Evolutionary conservation across 2,113 vertebrate species (phyloP), one percentile per base, ranked within the genome.

Genomic region (Gobiocypris rarus): DNA sequence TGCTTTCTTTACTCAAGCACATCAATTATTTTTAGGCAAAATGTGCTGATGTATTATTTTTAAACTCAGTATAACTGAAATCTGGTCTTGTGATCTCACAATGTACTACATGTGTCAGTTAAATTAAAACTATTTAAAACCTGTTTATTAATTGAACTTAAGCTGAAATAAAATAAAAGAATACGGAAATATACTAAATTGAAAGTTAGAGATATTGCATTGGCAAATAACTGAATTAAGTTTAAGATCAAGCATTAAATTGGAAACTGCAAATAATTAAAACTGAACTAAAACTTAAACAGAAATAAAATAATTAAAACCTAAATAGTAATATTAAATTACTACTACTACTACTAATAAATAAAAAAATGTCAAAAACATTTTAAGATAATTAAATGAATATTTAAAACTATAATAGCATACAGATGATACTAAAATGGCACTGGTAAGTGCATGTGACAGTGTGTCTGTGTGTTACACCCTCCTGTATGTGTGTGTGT

Each of bases 1-100:
- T 83, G 52, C 45, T 74, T 58, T 45, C 52, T 15, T 41, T 61
- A 38, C 56, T 83, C 81, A 31, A 59, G 41, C 52, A 75, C 52
- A 61, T 22, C n/a, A 74, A 58, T 45, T 74, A 17, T 58, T 74
- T 74, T 75, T 26, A 48, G 70, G 54, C 6, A 74, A 31, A 83
- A 61, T 48, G n/a, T n/a, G 1, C 76, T 45, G 50, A 58, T 61
- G 6, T 43, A 45, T 61, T 61, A 61, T 78, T 41, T 19, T 78
- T 61, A 26, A 78, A 61, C 31, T 78, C 1, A 22, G 11, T 59
- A 78, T 54, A 54, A 22, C 31, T 41, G 34, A 77, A 59, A 4
- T 61, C 17, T n/a, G n/a, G 13, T 61, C 34, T 61, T 61, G 34
- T 78, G 54, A 78, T 17, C n/a, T n/a, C 22, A 15, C n/a, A 28